Evolutionary conservation across 2,888 invertebrate genomes (phyloP), one percentile per base, ranked within the genome.

Genomic region (Trachelus iudaicus): DNA sequence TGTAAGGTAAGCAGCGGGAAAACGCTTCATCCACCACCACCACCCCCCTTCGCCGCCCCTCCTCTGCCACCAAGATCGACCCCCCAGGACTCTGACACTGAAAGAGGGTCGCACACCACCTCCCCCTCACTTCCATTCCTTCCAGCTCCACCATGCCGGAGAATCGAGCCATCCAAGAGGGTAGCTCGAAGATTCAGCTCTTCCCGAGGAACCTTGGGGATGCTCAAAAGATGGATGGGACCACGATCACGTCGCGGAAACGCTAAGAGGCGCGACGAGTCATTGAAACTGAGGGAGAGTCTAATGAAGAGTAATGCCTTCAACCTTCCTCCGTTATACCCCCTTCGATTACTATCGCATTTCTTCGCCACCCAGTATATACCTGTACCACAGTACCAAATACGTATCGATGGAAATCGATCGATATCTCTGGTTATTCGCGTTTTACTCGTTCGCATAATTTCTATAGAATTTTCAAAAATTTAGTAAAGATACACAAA

Each of bases 221-320:
- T 80, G 79, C 35, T 82, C 81, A 84, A 82, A 89, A 90, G 90
- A 90, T 89, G 86, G 89, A 90, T 90, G 88, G 86, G 81, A 83
- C 78, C 78, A 77, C 82, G 87, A 88, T 86, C 87, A 80, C 86
- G 83, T 81, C 79, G 84, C 83, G 84, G 85, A 87, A 86, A 89
- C 86, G 89, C 85, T 90, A 90, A 90, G 88, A 89, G 89, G 86
- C 89, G 89, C 87, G 87, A 90, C 90, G 90, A 89, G 88, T 89
- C 90, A 90, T 90, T 90, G 90, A 90, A 90, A 89, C 89, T 87
- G 86, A 86, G 86, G 83, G 82, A 78, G 81, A 79, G 81, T 81
- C 85, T 89, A 90, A 90, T 89, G 90, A 90, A 90, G 90, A 90
- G 83, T 90, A 90, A 90, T 90, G 84, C 81, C 69, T 34, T 23